Evolutionary conservation across 2,888 invertebrate genomes (phyloP), one percentile per base, ranked within the genome.

Genomic region (Tipula vernalis): DNA sequence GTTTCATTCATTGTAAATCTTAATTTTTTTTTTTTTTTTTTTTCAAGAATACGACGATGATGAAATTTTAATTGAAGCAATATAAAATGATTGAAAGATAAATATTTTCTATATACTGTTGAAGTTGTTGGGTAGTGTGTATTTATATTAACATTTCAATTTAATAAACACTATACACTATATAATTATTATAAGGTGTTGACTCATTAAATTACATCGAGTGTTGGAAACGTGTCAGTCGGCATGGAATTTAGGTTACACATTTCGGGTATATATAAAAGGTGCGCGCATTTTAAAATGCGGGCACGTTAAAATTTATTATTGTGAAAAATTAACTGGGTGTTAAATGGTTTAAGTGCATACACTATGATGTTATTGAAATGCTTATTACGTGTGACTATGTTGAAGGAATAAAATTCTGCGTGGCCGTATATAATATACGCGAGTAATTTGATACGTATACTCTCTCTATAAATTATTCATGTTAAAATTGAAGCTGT

Each of bases 41-140:
- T 39, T 10, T 3, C 28, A 71, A 71, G 71, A 71, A 71, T 71
- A 71, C 18, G 71, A 71, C 71, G 71, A 71, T 71, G 71, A 71
- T 71, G 71, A 71, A 71, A 71, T 71, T 71, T 71, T 71, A 71
- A 71, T 71, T 71, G 71, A 71, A 71, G 71, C 71, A 71, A 71
- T 71, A 71, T 71, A 28, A 71, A 71, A 28, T 71, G 71, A 71
- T 71, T 71, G 71, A 71, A 71, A 71, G 71, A 71, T 71, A 71
- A 71, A 71, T 71, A 28, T 28, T 57, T 15, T 28, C 28, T 28
- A 28, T 28, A 28, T 0, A 28, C 15, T 6, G 28, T 28, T 57
- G n/a, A n/a, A 41, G 28, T 28, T 12, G 12, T 47, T 12, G 10
- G 12, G 10, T 12, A 5, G 15, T 57, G 71, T 28, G 71, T 71